Evolutionary conservation across 2,113 vertebrate species (phyloP), one percentile per base, ranked within the genome.

Genomic region (Mus pahari): DNA sequence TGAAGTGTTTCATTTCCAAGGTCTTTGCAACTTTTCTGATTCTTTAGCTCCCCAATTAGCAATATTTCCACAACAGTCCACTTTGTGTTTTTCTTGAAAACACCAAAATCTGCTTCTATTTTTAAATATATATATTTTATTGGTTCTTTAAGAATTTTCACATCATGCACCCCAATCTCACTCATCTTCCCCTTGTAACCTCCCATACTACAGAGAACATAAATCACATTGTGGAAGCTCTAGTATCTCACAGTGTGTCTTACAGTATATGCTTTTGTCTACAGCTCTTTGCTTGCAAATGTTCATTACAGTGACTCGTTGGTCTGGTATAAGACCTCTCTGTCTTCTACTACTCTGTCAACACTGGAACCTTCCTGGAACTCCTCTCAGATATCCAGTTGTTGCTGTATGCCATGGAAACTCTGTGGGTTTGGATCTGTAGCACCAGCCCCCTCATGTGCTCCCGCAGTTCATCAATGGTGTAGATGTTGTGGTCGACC

Each of bases 21-120:
- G 10, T 87, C 83, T 90, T 45, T 94, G 89, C n/a, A 28, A 92
- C 11, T 16, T 68, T 90, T 74, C 50, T 64, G 20, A 93, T 55
- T 82, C 77, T 70, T 39, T 14, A 90, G 55, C n/a, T 66, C 62
- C 68, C 22, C 55, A 78, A 53, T 90, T 64, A 70, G 24, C 26
- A 86, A 31, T 88, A 75, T 88, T 84, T 81, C 22, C n/a, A 24
- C 0, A 66, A 12, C 19, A 92, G 16, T 31, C 3, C 79, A 66
- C 68, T 28, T 55, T 91, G 1, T 66, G 33, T 79, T 82, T 36
- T 91, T 86, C 39, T 42, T 77, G 20, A 22, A 90, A 77, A 13
- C 3, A 92, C 45, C 79, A 24, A 79, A 9, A 4, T 81, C 28
- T 77, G 1, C 16, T 91, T 77, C 82, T 58, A 13, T 66, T 22